Evolutionary conservation across 2,888 invertebrate genomes (phyloP), one percentile per base, ranked within the genome.

Genomic region (Dyspetes luteomarginatus): DNA sequence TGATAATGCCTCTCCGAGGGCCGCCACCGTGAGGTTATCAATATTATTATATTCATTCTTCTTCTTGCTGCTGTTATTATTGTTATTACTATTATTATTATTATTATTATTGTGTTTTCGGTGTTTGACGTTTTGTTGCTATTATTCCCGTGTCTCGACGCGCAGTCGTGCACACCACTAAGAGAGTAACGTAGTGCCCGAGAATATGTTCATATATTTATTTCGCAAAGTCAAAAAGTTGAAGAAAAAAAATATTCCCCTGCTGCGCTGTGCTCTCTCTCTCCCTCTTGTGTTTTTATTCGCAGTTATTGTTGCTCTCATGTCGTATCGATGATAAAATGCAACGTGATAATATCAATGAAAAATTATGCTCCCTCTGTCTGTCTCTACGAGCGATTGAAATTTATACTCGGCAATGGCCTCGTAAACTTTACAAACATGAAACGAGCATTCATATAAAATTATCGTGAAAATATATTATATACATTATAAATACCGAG

Each of bases 11-110:
- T 86, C 81, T 64, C 78, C 68, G 86, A 85, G 64, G 24, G 85
- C 84, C 85, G 79, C 86, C 88, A 85, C 83, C 58, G 62, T 45
- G 82, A 80, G 88, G 88, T 90, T 91, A 90, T 90, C 91, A 89
- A 90, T 91, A 88, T 86, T 86, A 84, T 84, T 82, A 77, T 78
- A 50, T 78, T 82, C 67, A 75, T 68, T 69, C 48, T 41, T 62
- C 45, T 60, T 67, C 48, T 50, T 74, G 65, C n/a, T n/a, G 56
- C 76, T 81, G 26, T 73, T 52, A 79, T 85, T 85, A 82, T 85
- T 84, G 79, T 85, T 78, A 76, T 62, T 62, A 50, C 67, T 50
- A 26, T 58, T 67, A n/a, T 76, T 62, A 28, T 41, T 52, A 22
- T 43, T 69, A 65, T 65, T 72, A 28, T 36, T 71, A 36, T 28